Percentiles rank a stretch among this genome's conserved stretches.
These are phyloP conservation scores for Heterodera schachtii DNA, from an alignment of 1,140 invertebrate genomes.

Conservation along the genomic window DNA sequence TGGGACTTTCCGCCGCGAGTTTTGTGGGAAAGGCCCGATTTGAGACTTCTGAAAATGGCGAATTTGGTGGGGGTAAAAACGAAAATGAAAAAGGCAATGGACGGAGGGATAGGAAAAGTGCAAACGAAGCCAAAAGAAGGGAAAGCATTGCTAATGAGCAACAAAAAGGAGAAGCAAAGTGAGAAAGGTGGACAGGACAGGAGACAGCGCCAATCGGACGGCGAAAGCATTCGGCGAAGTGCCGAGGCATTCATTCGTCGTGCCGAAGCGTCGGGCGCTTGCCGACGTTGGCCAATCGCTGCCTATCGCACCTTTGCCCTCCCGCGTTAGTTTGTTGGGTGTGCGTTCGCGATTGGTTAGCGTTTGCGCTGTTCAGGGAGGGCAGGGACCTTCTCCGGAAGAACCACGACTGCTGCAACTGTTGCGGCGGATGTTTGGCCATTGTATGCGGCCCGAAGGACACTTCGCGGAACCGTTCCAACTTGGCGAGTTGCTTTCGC, in stretches of 20 bases:
- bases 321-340: conserved; percentile 47
- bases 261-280: conserved; percentile 4
- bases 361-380: conserved; percentile 47
- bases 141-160: conserved; percentile 4
- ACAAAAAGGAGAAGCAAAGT: conserved; percentile 23
- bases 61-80: too few species aligned
- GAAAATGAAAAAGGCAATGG: too few species aligned
- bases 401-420: conserved; percentile 56
- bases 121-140: too few species aligned
- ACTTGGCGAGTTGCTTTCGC: conserved; percentile 55
- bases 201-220: not conserved
- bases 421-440: conserved; percentile 55
- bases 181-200: conserved; percentile 8
- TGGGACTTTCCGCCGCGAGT: conserved; percentile 42
- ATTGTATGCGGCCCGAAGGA: conserved; percentile 61
- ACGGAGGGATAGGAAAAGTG: too few species aligned
- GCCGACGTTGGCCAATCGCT: conserved; percentile 3
- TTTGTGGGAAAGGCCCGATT: conserved; percentile 33
- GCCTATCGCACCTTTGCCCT: conserved; percentile 10
- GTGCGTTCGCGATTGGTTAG: conserved; percentile 45
- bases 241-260: conserved; percentile 5
- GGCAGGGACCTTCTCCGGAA: conserved; percentile 64
- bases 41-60: conserved; percentile 47
- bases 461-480: conserved; percentile 60
- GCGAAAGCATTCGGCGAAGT: not conserved